Evolutionary conservation across 2,888 invertebrate genomes (phyloP).

Genomic region (Orthosia cruda): DNA sequence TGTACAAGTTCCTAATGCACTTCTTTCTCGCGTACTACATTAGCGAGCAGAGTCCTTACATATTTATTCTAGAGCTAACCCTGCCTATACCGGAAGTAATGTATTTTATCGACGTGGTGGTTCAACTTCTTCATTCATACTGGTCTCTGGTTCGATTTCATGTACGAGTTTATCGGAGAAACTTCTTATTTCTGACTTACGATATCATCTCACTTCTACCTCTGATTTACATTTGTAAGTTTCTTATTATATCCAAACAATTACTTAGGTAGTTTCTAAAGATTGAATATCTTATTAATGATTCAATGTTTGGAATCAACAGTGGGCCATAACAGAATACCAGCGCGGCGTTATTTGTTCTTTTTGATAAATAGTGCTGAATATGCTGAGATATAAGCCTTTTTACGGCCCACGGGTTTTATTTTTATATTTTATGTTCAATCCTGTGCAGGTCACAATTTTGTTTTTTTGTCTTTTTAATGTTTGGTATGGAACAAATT

Average conservation of each 20-base stretch:
- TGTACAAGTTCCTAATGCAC: conserved; percentile 79
- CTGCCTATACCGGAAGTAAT: conserved; percentile 74
- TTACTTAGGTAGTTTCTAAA: neutral
- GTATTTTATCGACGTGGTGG: conserved; percentile 76
- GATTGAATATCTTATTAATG: neutral
- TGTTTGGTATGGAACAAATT: no score
- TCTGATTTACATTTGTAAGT: conserved; percentile 80
- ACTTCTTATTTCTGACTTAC: conserved; percentile 71
- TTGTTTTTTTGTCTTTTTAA: no score
- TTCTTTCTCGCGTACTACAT: conserved; percentile 80
- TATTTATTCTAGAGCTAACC: conserved; percentile 68
- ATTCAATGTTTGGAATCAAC: no score
- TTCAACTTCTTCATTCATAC: conserved; percentile 79
- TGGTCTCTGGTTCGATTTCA: conserved; percentile 83
- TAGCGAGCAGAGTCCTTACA: conserved; percentile 19
- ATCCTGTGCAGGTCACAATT: no score
- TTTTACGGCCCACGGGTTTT: no score
- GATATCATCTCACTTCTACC: conserved; percentile 80
- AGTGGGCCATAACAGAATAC: no score
- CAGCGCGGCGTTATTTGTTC: no score
- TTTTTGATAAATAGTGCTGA: no score
- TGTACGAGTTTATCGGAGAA: conserved; percentile 80
- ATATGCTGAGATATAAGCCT: no score
- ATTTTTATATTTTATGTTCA: no score
- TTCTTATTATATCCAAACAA: neutral